Conservation (phyloP, 2,797 vertebrate species). For the Heliangelus exortis region DNA sequence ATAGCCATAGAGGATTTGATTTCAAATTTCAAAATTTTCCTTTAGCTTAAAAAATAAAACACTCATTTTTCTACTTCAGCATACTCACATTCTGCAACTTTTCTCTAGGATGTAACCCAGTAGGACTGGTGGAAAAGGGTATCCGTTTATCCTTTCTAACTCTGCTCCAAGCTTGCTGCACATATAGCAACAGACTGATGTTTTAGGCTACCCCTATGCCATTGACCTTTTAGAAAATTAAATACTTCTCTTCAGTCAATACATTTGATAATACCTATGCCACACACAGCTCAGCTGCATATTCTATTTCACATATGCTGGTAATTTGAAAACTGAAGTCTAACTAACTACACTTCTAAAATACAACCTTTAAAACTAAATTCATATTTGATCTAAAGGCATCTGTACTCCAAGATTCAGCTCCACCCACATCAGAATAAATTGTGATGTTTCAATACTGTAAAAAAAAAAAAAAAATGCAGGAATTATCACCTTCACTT, state of each 20-base stretch:
- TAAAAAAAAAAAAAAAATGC: neutral
- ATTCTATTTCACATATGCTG: too few species aligned
- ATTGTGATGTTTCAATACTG: neutral
- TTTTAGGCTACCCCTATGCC: neutral
- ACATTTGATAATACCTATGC: too few species aligned
- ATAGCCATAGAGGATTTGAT: neutral
- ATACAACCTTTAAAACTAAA: neutral
- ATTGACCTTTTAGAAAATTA: too few species aligned
- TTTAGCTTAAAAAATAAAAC: neutral
- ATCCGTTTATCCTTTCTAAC: neutral
- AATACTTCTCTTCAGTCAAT: too few species aligned
- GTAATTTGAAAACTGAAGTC: neutral
- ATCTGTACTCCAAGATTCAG: neutral
- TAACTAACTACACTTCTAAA: neutral
- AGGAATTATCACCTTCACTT: neutral
- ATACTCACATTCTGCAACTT: neutral
- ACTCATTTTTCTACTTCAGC: neutral
- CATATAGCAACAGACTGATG: neutral
- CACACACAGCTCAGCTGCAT: neutral
- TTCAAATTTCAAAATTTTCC: neutral
- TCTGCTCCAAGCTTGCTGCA: neutral
- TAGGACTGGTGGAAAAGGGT: neutral
- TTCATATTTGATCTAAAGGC: neutral
- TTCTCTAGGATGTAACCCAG: neutral
- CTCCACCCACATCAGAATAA: neutral